Evolutionary conservation across 2,888 invertebrate species (phyloP).

Genomic region (Platypus cylindrus): DNA sequence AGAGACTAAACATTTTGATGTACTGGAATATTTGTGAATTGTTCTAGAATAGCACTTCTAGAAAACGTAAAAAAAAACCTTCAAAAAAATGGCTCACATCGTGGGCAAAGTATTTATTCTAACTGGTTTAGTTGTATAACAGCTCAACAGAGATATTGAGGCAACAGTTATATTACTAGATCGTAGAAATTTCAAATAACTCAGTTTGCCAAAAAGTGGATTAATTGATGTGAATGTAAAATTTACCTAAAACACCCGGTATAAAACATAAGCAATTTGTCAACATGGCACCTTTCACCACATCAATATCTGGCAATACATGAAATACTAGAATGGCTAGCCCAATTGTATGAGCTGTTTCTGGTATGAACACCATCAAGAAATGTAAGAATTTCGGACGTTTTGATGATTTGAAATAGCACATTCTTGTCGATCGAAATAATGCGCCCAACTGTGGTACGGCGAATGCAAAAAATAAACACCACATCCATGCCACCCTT

Average conservation of each 20-base stretch:
- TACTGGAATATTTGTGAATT: no score
- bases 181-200: no score
- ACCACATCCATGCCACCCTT: constrained; percentile 89
- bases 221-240: background rate
- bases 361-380: constrained; percentile 64
- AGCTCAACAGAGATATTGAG: no score
- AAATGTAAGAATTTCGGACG: constrained; percentile 54
- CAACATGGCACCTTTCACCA: constrained; percentile 89
- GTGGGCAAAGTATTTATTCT: no score
- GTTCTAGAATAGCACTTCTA: no score
- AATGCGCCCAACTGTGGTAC: constrained; percentile 82
- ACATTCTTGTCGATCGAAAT: constrained; percentile 73
- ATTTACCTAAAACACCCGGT: constrained; percentile 57
- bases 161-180: no score
- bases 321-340: constrained; percentile 75
- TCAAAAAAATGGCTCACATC: background rate
- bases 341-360: constrained; percentile 81
- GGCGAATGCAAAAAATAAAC: constrained; percentile 71
- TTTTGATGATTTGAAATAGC: constrained; percentile 80
- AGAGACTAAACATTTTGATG: no score
- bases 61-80: no score
- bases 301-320: constrained; percentile 83
- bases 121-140: no score
- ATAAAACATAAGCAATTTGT: constrained; percentile 91
- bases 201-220: no score